These are phyloP conservation scores for Physella acuta DNA, from an alignment of 1,140 invertebrate species.

Conservation along the genomic window DNA sequence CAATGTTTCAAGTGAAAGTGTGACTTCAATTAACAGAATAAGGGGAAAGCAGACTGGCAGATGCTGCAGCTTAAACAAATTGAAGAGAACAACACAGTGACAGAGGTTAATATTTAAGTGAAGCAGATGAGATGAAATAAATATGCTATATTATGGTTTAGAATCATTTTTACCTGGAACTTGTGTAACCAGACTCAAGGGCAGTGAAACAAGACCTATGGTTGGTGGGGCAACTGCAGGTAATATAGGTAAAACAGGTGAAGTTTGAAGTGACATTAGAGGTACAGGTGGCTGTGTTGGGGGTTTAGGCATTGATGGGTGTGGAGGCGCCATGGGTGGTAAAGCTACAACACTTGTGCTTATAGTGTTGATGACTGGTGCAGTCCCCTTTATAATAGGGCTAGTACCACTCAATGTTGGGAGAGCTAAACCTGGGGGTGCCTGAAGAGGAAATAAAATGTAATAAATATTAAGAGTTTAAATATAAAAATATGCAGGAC, in stretches of 20 bases:
- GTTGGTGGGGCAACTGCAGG: constrained; percentile 23
- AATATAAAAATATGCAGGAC: too few relatives aligned
- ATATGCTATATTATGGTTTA: too few relatives aligned
- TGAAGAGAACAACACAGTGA: too few relatives aligned
- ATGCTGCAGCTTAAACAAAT: too few relatives aligned
- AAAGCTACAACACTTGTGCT: constrained; percentile 54
- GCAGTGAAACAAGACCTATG: constrained; percentile 24
- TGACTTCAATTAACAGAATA: too few relatives aligned
- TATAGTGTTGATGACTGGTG: constrained; percentile 30
- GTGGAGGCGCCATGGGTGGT: constrained; percentile 33
- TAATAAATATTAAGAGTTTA: too few relatives aligned
- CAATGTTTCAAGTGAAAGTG: too few relatives aligned
- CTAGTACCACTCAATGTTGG: constrained; percentile 39
- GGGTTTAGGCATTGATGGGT: constrained; percentile 28
- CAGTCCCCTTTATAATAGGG: constrained; percentile 23
- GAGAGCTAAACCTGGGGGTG: constrained; percentile 47
- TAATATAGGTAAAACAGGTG: constrained; percentile 14
- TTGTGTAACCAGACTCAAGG: constrained; percentile 2
- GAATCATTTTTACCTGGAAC: constrained; percentile 20
- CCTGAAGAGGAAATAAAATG: constrained; percentile 36
- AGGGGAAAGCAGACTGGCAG: too few relatives aligned
- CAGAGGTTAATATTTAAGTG: too few relatives aligned
- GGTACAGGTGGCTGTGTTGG: constrained; percentile 30
- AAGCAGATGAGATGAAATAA: too few relatives aligned
- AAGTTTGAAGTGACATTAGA: constrained; percentile 20